Evolutionary conservation across 2,113 vertebrate genomes (phyloP), one percentile per base, ranked within the genome.

Genomic region (Oryzias woworae): DNA sequence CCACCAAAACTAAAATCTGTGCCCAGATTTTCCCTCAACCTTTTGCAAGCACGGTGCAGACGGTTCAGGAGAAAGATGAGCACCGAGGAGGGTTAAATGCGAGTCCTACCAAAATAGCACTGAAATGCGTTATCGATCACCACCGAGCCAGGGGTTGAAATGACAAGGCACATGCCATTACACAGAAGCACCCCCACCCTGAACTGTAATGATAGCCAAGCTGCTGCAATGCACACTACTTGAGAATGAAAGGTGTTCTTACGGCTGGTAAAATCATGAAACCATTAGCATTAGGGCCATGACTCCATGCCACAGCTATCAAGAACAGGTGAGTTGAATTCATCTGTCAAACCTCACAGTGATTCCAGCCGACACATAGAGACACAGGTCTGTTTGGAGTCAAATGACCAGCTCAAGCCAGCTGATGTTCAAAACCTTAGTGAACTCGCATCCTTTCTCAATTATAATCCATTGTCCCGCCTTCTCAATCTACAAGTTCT

Each of bases 331-430:
- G 73, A 82, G 81, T 68, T 80, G 71, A 76, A 83, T 72, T 72
- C 53, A 68, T 82, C 64, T 59, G 77, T 80, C 69, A 83, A 78
- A 72, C 78, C 85, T 89, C 89, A 90, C 89, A 90, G 89, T 89
- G 87, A 87, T 87, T 85, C 75, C 75, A 71, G 62, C 60, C 43
- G 71, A 59, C 41, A 58, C 72, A 24, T 57, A 20, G 54, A 64
- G 80, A 68, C 69, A 70, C 57, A 13, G 66, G 75, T 71, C 69
- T 47, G 28, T 49, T 43, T 31, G 36, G 55, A 65, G 60, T 71
- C 62, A 55, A 49, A 66, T 24, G 44, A 70, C 62, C 73, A 66
- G 71, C 73, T 62, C 47, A 3, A 61, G 65, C 62, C 73, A 71
- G 72, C 45, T 77, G 71, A 62, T 70, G 56, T 58, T 53, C 36